Conservation (phyloP, 2,888 invertebrate genomes). For the Eupithecia inturbata region DNA sequence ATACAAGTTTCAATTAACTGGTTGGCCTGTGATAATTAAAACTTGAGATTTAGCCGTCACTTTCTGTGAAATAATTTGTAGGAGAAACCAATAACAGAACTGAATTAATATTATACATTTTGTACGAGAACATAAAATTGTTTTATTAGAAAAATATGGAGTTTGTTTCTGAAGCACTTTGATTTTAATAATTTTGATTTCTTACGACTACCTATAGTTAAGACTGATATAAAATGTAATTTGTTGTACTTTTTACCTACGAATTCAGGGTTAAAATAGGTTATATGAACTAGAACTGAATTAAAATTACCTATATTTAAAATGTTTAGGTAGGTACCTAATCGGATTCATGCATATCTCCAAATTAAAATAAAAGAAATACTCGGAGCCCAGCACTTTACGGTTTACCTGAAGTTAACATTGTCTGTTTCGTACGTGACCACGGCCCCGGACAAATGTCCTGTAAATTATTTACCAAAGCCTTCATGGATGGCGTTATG, state of each 20-base stretch:
- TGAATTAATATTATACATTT: not conserved
- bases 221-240: not conserved
- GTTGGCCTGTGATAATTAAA: slow-evolving; percentile 1
- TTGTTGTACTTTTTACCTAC: not conserved
- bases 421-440: slow-evolving; percentile 24
- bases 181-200: not conserved
- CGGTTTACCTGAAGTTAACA: slow-evolving; percentile 10
- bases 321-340: too few species aligned
- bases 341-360: too few species aligned
- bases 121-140: not conserved
- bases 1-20: not conserved
- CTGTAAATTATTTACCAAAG: slow-evolving; percentile 16
- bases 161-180: not conserved
- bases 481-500: slow-evolving; percentile 34
- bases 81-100: not conserved
- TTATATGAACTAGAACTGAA: too few species aligned
- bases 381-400: not conserved
- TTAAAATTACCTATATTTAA: too few species aligned
- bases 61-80: slow-evolving; percentile 2
- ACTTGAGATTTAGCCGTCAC: not conserved
- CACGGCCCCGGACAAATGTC: slow-evolving; percentile 13
- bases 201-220: too few species aligned
- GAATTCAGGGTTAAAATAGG: too few species aligned
- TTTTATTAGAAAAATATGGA: not conserved
- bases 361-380: not conserved